Evolutionary conservation across 2,888 invertebrate species (phyloP), one percentile per base, ranked within the genome.

Genomic region (Dermolepida albohirtum): DNA sequence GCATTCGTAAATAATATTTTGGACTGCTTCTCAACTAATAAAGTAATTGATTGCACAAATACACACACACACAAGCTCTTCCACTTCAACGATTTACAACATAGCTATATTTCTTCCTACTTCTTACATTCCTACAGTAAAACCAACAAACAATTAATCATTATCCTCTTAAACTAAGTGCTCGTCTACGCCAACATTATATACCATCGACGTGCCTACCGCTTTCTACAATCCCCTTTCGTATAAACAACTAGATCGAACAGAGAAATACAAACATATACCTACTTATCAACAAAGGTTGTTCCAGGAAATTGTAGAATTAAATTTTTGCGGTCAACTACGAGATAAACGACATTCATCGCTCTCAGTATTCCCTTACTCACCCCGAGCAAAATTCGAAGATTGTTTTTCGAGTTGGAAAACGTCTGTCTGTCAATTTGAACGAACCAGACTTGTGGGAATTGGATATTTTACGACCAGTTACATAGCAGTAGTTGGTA

Each of bases 391-490:
- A 34, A 34, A 34, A 34, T 34, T 8, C 34, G 34, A 34, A 34
- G 34, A 2, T 34, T 34, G 34, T 34, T 34, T 34, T 10, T 34
- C 6, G 34, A 34, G 34, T 34, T 34, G 34, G 34, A 44, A 14
- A 29, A 27, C 29, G 10, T 29, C 43, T 44, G 29, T 59, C 12
- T 44, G 59, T 59, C 59, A 59, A 59, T 59, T 14, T 14, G 59
- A 14, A 12, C 29, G 16, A 8, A 34, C 10, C 34, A 10, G 29
- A 47, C 44, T 47, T 47, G 34, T 10, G 44, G 34, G 47, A 29
- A 59, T 59, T 59, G 47, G 47, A 59, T 59, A 29, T 57, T 59
- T 59, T 59, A 44, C 59, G 59, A 47, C 16, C 4, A 29, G 47
- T 14, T 59, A 59, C 29, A 59, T 59, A 16, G 59, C 8, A 59